Base-by-base conservation (phyloP, 2,113 vertebrate genomes). In the Pygathrix nemaeus region DNA sequence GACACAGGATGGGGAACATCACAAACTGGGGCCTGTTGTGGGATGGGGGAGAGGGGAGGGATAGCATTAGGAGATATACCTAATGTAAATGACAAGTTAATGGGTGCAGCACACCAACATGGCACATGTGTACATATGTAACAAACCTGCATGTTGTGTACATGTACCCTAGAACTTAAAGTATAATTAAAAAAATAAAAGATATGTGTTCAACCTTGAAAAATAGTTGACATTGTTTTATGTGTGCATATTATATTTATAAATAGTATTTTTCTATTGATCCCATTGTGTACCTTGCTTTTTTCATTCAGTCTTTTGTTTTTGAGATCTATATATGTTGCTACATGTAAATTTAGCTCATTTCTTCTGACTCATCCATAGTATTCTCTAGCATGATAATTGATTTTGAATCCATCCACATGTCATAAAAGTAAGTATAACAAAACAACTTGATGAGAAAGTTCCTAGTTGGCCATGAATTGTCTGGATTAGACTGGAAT, bases 391-490 rank as follows among this genome's bases (percentile, higher is more conserved):
- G 59, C 35, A 72, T 64, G 8, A 50, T 95, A 93, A 92, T n/a
- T 94, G 45, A 97, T 27, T 94, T 93, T 83, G 81, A 90, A 84
- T 87, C 75, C 11, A 94, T 96, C 79, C 88, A 38, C 61, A 73
- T 80, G n/a, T 80, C 91, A 52, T 94, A 93, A 83, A 96, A 92
- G 21, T 79, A 93, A 80, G n/a, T 61, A 32, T 43, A 87, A 81
- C 38, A 11, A 61, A 96, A 84, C 25, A 66, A 90, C 32, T 61
- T 78, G 45, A 95, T 90, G 91, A 94, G 40, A 90, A 94, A 68
- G 18, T 95, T 95, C 88, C 93, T 59, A 73, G 48, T 48, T 98
- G 94, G 83, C 88, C 40, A 96, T 72, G 90, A 97, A 95, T 87
- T 98, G 92, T 97, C 93, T 94, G 93, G 64, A 89, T 91, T 95